Conservation (phyloP, 2,797 vertebrate genomes). For the Mus minutoides region DNA sequence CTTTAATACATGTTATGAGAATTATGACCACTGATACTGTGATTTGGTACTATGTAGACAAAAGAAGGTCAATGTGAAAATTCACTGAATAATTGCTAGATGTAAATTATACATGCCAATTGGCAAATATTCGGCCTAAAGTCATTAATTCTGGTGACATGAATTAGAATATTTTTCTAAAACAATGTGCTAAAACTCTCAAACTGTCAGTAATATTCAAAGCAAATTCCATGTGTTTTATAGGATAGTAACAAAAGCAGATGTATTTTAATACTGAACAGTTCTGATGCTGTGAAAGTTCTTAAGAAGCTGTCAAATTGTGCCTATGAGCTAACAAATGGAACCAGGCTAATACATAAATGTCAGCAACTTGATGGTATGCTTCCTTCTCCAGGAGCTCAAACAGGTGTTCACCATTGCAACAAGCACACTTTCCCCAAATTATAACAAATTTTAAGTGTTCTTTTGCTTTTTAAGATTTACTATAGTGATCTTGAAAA, state of each 20-base stretch:
- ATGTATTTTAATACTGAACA: slow-evolving; percentile 35
- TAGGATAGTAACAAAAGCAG: slow-evolving; percentile 5
- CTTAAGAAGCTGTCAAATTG: slow-evolving; percentile 41
- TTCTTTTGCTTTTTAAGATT: background rate
- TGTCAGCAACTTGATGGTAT: background rate
- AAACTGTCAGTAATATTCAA: slow-evolving; percentile 58
- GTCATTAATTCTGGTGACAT: slow-evolving; percentile 71
- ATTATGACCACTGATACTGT: background rate
- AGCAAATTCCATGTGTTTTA: slow-evolving; percentile 44
- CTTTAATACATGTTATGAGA: background rate
- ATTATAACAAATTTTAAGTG: background rate
- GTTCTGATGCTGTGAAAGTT: slow-evolving; percentile 30
- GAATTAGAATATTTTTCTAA: slow-evolving; percentile 65
- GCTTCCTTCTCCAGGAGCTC: background rate
- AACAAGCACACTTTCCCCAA: background rate
- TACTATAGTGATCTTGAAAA: background rate
- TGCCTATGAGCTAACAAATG: background rate
- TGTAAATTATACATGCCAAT: slow-evolving; percentile 52
- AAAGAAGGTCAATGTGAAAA: slow-evolving; percentile 56
- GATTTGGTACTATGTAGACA: background rate
- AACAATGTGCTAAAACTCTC: slow-evolving; percentile 50
- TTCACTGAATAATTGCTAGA: slow-evolving; percentile 68
- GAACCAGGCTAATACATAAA: slow-evolving; percentile 21
- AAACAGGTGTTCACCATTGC: background rate
- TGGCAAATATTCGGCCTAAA: slow-evolving; percentile 62